phyloP scores from a whole-genome alignment of 2,888 invertebrate genomes.

The Heteropelma amictum region DNA sequence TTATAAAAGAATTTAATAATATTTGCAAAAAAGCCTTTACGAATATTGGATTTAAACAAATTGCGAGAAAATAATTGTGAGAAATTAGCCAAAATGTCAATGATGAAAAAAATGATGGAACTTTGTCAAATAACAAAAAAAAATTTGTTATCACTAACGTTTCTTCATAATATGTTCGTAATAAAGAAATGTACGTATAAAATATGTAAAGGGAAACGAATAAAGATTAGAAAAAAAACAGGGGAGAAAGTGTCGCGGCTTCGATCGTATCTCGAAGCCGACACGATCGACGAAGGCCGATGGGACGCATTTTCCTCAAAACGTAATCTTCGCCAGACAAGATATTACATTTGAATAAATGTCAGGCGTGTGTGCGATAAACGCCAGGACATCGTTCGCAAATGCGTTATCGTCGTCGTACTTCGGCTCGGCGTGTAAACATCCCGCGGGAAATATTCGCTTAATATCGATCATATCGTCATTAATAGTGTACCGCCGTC shows the following conservation, averaged over 20 bases:
- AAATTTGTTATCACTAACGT: too few relatives aligned
- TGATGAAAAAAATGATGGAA: too few relatives aligned
- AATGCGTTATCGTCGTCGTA: slow-evolving; percentile 62
- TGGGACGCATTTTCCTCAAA: slow-evolving; percentile 74
- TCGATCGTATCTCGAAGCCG: background rate
- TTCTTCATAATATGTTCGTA: too few relatives aligned
- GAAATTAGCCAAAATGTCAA: too few relatives aligned
- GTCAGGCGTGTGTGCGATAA: slow-evolving; percentile 72
- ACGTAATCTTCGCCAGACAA: slow-evolving; percentile 75
- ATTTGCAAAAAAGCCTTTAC: too few relatives aligned
- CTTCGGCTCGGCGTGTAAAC: slow-evolving; percentile 59
- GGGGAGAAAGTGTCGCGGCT: background rate
- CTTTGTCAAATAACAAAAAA: too few relatives aligned
- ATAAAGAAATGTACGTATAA: background rate
- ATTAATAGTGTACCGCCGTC: slow-evolving; percentile 68
- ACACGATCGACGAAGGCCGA: slow-evolving; percentile 59
- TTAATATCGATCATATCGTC: slow-evolving; percentile 76
- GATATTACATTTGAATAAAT: slow-evolving; percentile 78
- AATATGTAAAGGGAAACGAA: too few relatives aligned
- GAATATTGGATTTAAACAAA: too few relatives aligned
- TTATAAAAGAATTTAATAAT: too few relatives aligned
- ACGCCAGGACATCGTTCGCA: slow-evolving; percentile 47
- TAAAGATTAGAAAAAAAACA: background rate
- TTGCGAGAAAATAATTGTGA: too few relatives aligned
- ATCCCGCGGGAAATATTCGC: slow-evolving; percentile 77